Base-by-base conservation (phyloP, 2,113 vertebrate genomes). In the Pelusios castaneus region DNA sequence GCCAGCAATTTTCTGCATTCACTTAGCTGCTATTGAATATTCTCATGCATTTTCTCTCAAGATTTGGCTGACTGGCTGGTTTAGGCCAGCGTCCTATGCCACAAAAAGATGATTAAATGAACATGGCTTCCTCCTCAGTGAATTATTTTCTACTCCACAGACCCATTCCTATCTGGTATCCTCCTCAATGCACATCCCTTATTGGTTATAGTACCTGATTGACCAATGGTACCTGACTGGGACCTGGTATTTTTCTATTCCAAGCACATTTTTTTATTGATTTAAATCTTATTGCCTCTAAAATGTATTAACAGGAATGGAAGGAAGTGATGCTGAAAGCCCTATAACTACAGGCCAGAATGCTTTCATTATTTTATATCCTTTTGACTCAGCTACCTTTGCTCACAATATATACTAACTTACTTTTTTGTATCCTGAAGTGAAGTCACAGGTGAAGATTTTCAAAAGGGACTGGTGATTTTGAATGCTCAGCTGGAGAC, bases 1-100 rank as follows among this genome's bases (percentile, higher is more conserved):
- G 88, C 41, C 47, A 94, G 89, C 52, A 96, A 67, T 91, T 95
- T 92, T 80, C 43, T 90, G 58, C 73, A 94, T 81, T 85, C 54
- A 83, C 67, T 54, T 55, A 55, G 70, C 54, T 91, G 80, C 67
- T 86, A 85, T 73, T 43, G 60, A 75, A 80, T 86, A 78, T 76
- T 45, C 34, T 38, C 38, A 1, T 43, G 43, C 10, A 67, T 82
- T 87, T 54, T 79, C 80, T 55, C 8, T 8, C 4, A 54, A 13
- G 4, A 55, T 45, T 54, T 82, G 34, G n/a, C 11, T 34, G 52
- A n/a, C 47, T 85, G n/a, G 4, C 82, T 87, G 34, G 63, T 55
- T 45, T 29, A 77, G 31, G 31, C 70, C 79, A 63, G 49, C 45
- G 55, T 21, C 27, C 45, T 60, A 29, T 77, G 84, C 41, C 27